Conservation (phyloP, 2,113 vertebrate species). For the Syngnathoides biaculeatus region DNA sequence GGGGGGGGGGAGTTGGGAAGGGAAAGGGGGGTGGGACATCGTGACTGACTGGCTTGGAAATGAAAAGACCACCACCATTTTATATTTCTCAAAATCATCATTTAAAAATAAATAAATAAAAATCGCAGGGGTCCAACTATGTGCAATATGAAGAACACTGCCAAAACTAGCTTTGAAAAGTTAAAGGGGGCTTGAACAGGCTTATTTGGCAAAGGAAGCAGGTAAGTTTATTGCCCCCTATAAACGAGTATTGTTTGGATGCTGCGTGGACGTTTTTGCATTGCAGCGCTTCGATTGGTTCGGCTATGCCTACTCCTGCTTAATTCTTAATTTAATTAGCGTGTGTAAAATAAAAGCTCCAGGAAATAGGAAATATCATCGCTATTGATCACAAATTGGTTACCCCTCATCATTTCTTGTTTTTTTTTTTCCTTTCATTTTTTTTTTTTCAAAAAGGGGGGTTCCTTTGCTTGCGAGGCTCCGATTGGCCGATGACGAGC, state of each 20-base stretch:
- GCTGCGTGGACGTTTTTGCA: constrained; percentile 4
- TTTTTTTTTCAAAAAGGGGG: constrained; percentile 71
- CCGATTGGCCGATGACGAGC: constrained; percentile 94
- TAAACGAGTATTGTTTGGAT: constrained; percentile 62
- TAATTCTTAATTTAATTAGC: background rate
- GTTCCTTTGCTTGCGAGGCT: constrained; percentile 80
- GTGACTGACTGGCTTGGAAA: constrained; percentile 95
- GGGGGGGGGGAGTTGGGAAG: constrained; percentile 69
- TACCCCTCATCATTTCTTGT: constrained; percentile 49
- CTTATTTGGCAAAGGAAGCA: background rate
- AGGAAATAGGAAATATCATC: constrained; percentile 29
- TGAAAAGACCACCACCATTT: constrained; percentile 69
- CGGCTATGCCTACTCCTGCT: background rate
- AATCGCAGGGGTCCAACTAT: background rate
- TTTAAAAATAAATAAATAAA: background rate
- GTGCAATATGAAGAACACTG: background rate
- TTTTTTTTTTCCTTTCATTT: background rate
- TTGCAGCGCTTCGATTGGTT: background rate
- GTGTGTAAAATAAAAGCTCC: constrained; percentile 3
- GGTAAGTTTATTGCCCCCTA: constrained; percentile 23
- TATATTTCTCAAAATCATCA: background rate
- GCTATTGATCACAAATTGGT: constrained; percentile 78
- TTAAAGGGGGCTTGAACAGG: background rate
- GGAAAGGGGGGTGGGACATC: too few relatives aligned
- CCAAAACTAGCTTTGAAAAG: background rate